Conservation (phyloP, 2,113 vertebrate genomes). For the Psittacula cyanocephala region DNA sequence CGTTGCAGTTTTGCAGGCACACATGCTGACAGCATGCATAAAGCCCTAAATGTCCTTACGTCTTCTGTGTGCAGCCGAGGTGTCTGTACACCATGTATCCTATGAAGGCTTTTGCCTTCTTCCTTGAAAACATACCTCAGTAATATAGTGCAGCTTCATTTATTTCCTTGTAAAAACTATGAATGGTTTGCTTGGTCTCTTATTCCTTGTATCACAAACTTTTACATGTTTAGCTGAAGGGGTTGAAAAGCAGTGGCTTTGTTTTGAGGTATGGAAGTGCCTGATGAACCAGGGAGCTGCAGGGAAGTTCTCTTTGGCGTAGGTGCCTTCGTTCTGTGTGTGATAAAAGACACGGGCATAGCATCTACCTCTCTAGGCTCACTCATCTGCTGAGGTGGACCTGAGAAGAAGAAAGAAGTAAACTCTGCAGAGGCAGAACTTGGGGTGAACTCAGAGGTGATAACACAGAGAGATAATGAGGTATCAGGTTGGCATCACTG, state of each 20-base stretch:
- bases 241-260: background rate
- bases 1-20: background rate
- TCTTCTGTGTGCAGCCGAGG: fast-evolving
- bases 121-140: no score
- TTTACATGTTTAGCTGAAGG: background rate
- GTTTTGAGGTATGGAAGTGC: fast-evolving
- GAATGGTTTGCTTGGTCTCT: background rate
- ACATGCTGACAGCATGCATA: background rate
- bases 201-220: background rate
- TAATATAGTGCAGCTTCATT: fast-evolving
- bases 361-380: background rate
- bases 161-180: fast-evolving
- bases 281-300: fast-evolving
- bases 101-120: background rate
- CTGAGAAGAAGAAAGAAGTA: background rate
- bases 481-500: fast-evolving
- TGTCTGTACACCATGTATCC: fast-evolving
- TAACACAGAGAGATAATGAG: background rate
- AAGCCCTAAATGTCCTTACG: background rate
- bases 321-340: background rate
- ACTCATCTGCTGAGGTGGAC: background rate
- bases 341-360: background rate
- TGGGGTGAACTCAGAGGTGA: background rate
- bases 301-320: background rate
- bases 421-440: background rate